A percentile compares a stretch with the other conserved stretches of the same genome.
phyloP scores from a whole-genome alignment of 2,888 invertebrate genomes.

The Andrena trimmerana region DNA sequence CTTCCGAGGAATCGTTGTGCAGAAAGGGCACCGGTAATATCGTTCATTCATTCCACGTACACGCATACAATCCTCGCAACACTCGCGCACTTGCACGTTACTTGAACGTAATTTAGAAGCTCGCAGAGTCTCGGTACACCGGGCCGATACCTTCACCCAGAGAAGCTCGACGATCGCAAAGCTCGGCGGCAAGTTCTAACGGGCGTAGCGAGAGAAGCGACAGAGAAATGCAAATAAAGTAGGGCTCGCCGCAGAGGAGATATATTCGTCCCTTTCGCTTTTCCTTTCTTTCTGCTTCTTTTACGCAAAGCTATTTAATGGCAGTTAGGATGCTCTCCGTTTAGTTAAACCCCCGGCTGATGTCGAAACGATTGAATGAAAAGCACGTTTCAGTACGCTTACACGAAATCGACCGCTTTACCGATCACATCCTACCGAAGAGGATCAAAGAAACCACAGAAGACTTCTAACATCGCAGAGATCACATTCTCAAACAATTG shows the following conservation, averaged over 20 bases:
- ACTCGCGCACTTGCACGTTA: constrained; percentile 68
- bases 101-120: constrained; percentile 38
- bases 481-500: neutral
- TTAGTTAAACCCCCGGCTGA: constrained; percentile 22
- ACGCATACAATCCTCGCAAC: constrained; percentile 62
- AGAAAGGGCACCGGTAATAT: constrained; percentile 24
- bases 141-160: constrained; percentile 61
- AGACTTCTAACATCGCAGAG: neutral
- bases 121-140: constrained; percentile 17
- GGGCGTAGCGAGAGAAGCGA: constrained; percentile 62
- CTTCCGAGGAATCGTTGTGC: constrained; percentile 29
- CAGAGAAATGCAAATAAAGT: constrained; percentile 57
- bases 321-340: constrained; percentile 41
- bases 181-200: constrained; percentile 49
- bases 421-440: constrained; percentile 31
- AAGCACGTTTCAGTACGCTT: constrained; percentile 60
- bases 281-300: constrained; percentile 17
- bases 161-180: constrained; percentile 57
- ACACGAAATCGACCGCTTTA: constrained; percentile 58
- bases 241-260: constrained; percentile 32
- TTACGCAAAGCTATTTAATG: constrained; percentile 15
- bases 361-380: constrained; percentile 44
- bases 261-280: constrained; percentile 19
- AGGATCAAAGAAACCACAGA: neutral
- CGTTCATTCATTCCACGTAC: constrained; percentile 47